Evolutionary conservation across 2,113 vertebrate genomes (phyloP).

Genomic region (Caloenas nicobarica): DNA sequence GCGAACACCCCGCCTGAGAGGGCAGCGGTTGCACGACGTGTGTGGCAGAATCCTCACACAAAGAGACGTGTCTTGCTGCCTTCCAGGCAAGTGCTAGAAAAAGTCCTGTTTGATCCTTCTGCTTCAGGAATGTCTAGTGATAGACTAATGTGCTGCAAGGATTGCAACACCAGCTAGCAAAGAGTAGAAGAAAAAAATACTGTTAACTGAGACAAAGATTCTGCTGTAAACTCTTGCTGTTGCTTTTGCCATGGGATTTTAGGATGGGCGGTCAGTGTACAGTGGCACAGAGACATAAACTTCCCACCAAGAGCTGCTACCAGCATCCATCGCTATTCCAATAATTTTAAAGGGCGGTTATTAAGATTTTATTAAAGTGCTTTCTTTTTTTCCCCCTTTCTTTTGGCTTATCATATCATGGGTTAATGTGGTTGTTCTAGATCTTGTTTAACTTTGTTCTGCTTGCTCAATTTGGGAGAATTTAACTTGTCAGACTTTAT

Average conservation of each 20-base stretch:
- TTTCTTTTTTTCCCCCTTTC: background rate
- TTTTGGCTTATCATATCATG: background rate
- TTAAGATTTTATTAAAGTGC: background rate
- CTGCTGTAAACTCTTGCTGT: background rate
- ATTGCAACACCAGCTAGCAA: background rate
- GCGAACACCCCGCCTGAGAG: background rate
- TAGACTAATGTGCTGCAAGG: background rate
- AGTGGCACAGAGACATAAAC: background rate
- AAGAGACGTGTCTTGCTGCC: background rate
- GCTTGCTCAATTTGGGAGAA: constrained; percentile 11
- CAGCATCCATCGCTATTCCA: background rate
- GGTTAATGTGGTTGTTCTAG: background rate
- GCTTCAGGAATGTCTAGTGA: background rate
- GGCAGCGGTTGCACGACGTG: background rate
- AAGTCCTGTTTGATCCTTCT: background rate
- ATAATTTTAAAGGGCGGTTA: background rate
- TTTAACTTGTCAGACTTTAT: constrained; percentile 30
- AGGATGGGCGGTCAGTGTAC: background rate
- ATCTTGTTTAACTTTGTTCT: background rate
- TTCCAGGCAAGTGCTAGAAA: background rate
- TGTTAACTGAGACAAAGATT: background rate
- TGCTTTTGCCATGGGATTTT: background rate
- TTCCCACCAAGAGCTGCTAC: background rate
- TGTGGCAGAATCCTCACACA: background rate
- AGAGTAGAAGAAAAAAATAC: background rate